Base-by-base conservation (phyloP, 2,888 invertebrate species). In the Apamea epomidion region DNA sequence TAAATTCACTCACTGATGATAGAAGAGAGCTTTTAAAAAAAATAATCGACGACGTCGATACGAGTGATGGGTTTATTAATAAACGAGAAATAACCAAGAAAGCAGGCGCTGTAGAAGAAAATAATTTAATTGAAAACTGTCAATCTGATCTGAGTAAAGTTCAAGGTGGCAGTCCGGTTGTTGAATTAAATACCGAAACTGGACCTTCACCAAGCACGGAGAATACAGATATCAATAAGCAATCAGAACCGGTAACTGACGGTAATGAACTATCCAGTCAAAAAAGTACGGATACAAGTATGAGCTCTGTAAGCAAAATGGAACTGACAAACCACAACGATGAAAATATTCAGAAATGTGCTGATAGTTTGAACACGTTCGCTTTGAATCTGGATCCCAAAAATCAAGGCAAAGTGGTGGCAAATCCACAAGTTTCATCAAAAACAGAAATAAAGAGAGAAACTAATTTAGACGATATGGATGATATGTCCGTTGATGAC, bases 31-130 rank as follows among this genome's bases (percentile, higher is more conserved):
- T 97, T 7, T 91, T 97, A 64, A 95, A 94, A 87, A 95, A 94
- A 89, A 95, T 97, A 7, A 96, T 97, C 51, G 94, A 93, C 58
- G 93, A 94, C 42, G 86, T 83, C 18, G 90, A 91, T 74, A 29
- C 81, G 12, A 51, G 75, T 64, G 90, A 92, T 72, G 92, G 91
- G 5, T 88, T 67, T 62, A 86, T 95, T 42, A 95, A 92, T 84
- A 97, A 97, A 92, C 92, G 97, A 84, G 97, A 97, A 93, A 96
- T 96, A 76, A 96, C 95, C 12, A 97, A 97, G 82, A 97, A 97
- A 90, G 95, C 95, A 45, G 95, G 93, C 12, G 95, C 95, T 58
- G 92, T 94, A 42, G 95, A 96, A 88, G 95, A 95, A 87, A 95
- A 93, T 86, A 93, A 91, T 88, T 92, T 89, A n/a, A 90, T 94